Evolutionary conservation across 1,140 invertebrate genomes (phyloP).

Genomic region (Lasioglossum albipes): DNA sequence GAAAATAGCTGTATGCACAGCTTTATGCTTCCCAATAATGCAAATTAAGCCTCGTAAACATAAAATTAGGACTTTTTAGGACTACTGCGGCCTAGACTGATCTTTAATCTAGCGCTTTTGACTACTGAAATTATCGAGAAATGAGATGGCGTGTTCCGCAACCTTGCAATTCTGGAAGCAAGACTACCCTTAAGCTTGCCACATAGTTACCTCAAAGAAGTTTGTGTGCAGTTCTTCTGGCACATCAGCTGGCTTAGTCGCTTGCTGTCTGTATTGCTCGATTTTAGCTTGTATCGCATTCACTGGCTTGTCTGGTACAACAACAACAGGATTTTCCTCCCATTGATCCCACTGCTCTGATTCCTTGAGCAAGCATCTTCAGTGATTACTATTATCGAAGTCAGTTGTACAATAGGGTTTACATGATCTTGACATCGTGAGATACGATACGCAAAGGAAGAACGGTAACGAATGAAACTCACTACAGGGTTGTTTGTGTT

Average conservation of each 20-base stretch:
- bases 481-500: slow-evolving; percentile 62
- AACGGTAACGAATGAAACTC: slow-evolving; percentile 26
- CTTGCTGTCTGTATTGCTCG: slow-evolving; percentile 80
- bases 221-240: slow-evolving; percentile 75
- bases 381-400: slow-evolving; percentile 37
- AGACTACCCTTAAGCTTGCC: no score
- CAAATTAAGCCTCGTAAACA: no score
- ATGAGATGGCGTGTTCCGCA: no score
- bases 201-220: slow-evolving; percentile 77
- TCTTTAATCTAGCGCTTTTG: no score
- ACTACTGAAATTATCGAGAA: no score
- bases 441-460: not conserved
- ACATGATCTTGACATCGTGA: slow-evolving; percentile 16
- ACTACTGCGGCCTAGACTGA: no score
- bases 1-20: no score
- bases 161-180: no score
- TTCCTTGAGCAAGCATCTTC: slow-evolving; percentile 66
- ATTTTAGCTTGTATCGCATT: slow-evolving; percentile 81
- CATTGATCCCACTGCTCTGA: slow-evolving; percentile 80
- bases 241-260: slow-evolving; percentile 63
- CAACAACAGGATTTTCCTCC: slow-evolving; percentile 74
- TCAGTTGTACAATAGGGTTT: slow-evolving; percentile 30
- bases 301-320: slow-evolving; percentile 74
- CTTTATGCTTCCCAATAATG: no score
- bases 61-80: no score